Evolutionary conservation across 1,140 invertebrate genomes (phyloP).

Genomic region (Probaryconus sp.): DNA sequence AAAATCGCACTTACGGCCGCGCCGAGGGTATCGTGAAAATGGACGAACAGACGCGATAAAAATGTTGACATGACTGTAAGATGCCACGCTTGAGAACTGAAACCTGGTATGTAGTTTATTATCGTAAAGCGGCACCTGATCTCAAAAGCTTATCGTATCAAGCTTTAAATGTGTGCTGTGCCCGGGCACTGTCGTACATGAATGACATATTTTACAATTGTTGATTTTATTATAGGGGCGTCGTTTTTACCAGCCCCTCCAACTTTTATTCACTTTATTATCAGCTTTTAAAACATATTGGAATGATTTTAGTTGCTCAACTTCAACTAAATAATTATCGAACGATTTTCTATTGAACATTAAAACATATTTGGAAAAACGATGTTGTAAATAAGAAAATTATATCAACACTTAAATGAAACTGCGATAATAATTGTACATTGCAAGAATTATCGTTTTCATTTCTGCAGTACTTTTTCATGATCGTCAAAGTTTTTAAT

Average conservation of each 20-base stretch:
- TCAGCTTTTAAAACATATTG: too few species aligned
- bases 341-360: too few species aligned
- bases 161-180: slow-evolving; percentile 19
- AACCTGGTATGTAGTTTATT: slow-evolving; percentile 67
- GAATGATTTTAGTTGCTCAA: too few species aligned
- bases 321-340: too few species aligned
- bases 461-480: too few species aligned
- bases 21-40: slow-evolving; percentile 11
- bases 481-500: too few species aligned
- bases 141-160: slow-evolving; percentile 70
- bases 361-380: too few species aligned
- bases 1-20: slow-evolving; percentile 14
- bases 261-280: too few species aligned
- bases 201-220: slow-evolving; percentile 4
- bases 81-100: slow-evolving; percentile 63
- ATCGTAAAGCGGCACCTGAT: slow-evolving; percentile 63
- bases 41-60: slow-evolving; percentile 47
- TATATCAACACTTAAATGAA: too few species aligned
- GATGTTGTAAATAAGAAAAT: too few species aligned
- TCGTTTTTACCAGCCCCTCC: background rate
- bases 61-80: slow-evolving; percentile 64
- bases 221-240: background rate
- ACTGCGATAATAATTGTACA: too few species aligned
- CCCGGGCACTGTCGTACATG: background rate
- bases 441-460: too few species aligned